These are phyloP conservation scores for Motacilla tschutschensis DNA, from an alignment of 2,113 vertebrate species.

Conservation along the genomic window DNA sequence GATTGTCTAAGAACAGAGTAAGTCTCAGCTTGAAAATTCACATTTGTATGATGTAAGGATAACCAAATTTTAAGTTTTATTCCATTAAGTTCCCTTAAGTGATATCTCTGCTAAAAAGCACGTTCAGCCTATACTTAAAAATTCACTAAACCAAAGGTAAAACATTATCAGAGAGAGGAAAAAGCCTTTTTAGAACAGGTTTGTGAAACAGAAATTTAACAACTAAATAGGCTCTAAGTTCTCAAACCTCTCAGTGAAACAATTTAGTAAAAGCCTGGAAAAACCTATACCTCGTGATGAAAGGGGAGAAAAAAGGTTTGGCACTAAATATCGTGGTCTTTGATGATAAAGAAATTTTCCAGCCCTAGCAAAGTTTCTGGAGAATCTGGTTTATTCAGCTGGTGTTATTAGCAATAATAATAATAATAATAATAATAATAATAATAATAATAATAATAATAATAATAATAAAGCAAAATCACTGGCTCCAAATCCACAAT, in stretches of 20 bases:
- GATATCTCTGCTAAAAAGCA: background rate
- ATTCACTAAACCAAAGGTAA: background rate
- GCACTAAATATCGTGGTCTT: rapidly evolving
- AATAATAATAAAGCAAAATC: background rate
- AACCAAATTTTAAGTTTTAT: background rate
- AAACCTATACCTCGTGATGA: rapidly evolving
- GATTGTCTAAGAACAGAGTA: background rate
- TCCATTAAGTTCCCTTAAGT: background rate
- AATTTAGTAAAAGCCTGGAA: background rate
- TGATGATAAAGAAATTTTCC: background rate
- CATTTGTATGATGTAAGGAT: background rate
- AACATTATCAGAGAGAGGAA: background rate
- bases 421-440: background rate
- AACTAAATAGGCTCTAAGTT: background rate
- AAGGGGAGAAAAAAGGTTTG: background rate
- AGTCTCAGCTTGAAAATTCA: background rate
- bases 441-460: no score
- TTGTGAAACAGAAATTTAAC: background rate
- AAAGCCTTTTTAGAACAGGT: background rate
- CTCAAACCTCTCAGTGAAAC: background rate
- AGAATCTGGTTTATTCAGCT: background rate
- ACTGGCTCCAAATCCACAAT: background rate
- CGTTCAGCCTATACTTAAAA: background rate
- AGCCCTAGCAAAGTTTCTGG: background rate
- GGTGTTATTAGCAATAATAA: background rate